Evolutionary conservation across 2,797 vertebrate species (phyloP).

Genomic region (Xyrichtys novacula): DNA sequence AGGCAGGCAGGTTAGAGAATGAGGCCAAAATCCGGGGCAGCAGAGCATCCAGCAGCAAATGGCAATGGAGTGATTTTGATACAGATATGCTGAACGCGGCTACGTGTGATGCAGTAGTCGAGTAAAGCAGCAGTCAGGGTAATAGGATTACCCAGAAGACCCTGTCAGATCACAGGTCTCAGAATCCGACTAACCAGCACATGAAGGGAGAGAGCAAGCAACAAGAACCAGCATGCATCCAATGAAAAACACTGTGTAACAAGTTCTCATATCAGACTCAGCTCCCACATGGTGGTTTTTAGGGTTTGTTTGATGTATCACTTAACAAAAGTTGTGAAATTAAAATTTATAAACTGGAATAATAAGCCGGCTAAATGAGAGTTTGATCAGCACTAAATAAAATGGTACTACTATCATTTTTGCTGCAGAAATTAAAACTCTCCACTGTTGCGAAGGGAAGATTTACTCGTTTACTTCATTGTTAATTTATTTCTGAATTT

Average conservation of each 20-base stretch:
- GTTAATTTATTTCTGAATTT: too few relatives aligned
- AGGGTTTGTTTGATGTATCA: background rate
- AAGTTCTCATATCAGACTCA: background rate
- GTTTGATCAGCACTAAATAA: background rate
- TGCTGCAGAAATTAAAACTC: background rate
- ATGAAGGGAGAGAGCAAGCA: constrained; percentile 6
- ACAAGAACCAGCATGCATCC: constrained; percentile 10
- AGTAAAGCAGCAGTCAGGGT: constrained; percentile 54
- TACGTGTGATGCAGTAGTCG: constrained; percentile 38
- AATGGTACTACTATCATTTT: background rate
- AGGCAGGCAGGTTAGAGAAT: background rate
- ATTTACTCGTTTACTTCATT: background rate
- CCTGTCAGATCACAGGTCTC: constrained; percentile 53
- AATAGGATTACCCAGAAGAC: constrained; percentile 70
- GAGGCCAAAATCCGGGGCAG: background rate
- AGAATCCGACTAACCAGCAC: constrained; percentile 45
- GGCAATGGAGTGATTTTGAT: background rate
- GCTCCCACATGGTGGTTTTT: background rate
- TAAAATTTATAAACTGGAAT: background rate
- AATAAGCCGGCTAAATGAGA: background rate
- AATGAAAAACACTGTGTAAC: constrained; percentile 5
- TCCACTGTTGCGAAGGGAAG: background rate
- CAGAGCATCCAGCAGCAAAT: constrained; percentile 13
- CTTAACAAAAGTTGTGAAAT: background rate
- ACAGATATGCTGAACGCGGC: constrained; percentile 22